A percentile compares a stretch with the other conserved stretches of the same genome.
Evolutionary conservation across 2,797 vertebrate genomes (phyloP).

Genomic region (Chiloscyllium punctatum): DNA sequence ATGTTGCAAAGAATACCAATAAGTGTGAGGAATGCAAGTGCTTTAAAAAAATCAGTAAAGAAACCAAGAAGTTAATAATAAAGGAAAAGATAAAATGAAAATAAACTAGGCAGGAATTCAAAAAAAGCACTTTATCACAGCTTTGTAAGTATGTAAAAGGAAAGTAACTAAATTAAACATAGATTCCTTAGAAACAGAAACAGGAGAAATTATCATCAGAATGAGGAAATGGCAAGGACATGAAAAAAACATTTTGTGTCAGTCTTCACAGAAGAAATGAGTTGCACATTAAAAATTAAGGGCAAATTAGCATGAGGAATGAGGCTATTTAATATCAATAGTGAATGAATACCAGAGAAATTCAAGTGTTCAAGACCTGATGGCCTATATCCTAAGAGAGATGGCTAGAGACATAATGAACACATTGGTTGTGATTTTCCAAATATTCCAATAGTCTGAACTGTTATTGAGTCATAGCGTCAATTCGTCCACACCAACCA

Average conservation of each 20-base stretch:
- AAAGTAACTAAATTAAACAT: not conserved
- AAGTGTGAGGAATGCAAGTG: not conserved
- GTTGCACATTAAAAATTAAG: too few species aligned
- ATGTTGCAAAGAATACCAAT: not conserved
- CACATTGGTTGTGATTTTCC: too few species aligned
- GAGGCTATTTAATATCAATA: too few species aligned
- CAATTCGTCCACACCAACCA: too few species aligned
- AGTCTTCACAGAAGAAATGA: not conserved
- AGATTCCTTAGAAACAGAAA: not conserved
- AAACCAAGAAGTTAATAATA: not conserved
- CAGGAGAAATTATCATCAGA: not conserved
- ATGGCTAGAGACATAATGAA: too few species aligned
- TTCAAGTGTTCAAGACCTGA: too few species aligned
- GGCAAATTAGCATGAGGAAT: too few species aligned
- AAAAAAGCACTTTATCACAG: not conserved
- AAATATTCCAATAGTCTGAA: too few species aligned
- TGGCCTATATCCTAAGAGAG: too few species aligned
- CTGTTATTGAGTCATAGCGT: too few species aligned
- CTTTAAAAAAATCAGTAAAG: not conserved
- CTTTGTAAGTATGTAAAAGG: not conserved
- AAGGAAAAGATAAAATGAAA: not conserved
- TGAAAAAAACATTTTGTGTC: not conserved
- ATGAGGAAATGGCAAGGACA: not conserved
- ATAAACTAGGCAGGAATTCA: not conserved
- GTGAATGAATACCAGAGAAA: too few species aligned